phyloP scores from a whole-genome alignment of 2,888 invertebrate genomes.

The Drosophila paramelanica region DNA sequence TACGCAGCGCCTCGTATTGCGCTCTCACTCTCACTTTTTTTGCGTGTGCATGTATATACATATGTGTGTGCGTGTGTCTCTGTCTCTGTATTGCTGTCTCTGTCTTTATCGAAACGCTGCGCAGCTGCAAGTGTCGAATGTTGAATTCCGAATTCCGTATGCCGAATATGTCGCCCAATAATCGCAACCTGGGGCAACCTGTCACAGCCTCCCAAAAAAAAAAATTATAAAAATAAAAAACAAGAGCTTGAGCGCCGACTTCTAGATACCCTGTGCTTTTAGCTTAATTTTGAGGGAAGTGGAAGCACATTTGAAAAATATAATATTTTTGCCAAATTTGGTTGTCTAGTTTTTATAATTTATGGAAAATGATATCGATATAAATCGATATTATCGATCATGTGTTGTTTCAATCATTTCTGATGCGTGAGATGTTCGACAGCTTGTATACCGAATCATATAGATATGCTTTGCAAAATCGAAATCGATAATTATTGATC shows the following conservation, averaged over 20 bases:
- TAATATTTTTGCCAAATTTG: too few species aligned
- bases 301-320: too few species aligned
- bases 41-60: not conserved
- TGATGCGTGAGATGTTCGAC: too few species aligned
- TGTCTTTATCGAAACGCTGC: constrained; percentile 30
- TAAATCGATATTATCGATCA: too few species aligned
- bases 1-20: not conserved
- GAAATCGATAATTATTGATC: too few species aligned
- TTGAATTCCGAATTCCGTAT: constrained; percentile 47
- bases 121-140: constrained; percentile 64
- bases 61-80: not conserved
- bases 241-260: not conserved
- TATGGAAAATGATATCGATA: too few species aligned
- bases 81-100: constrained; percentile 2
- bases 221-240: not conserved
- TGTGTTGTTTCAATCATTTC: too few species aligned
- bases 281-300: too few species aligned
- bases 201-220: constrained; percentile 44
- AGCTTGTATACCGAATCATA: too few species aligned
- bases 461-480: too few species aligned
- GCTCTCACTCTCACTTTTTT: constrained; percentile 2
- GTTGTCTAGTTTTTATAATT: too few species aligned
- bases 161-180: constrained; percentile 54
- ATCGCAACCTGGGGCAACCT: constrained; percentile 53
- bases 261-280: not conserved